phyloP scores from a whole-genome alignment of 2,113 vertebrate genomes.

The Falcunculus frontatus region DNA sequence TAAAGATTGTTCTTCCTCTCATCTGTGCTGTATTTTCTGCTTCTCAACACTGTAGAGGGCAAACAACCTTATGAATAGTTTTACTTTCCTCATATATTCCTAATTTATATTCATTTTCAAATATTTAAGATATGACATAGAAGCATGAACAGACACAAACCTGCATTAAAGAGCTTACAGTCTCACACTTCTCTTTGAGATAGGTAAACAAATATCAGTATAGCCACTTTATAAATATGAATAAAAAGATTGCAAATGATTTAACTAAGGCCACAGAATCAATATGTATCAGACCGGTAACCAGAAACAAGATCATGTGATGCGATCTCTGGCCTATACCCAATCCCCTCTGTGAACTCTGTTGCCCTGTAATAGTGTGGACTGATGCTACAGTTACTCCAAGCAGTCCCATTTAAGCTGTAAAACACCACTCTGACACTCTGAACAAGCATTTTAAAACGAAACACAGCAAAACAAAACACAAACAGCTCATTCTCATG shows the following conservation, averaged over 20 bases:
- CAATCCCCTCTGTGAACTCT: neutral
- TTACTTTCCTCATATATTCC: slow-evolving; percentile 21
- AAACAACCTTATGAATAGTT: slow-evolving; percentile 28
- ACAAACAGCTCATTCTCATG: neutral
- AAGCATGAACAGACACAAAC: slow-evolving; percentile 14
- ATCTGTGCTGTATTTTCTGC: neutral
- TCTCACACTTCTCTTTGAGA: slow-evolving; percentile 6
- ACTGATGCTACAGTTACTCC: neutral
- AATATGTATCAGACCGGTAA: neutral
- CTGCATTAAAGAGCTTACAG: slow-evolving; percentile 31
- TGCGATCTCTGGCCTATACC: neutral
- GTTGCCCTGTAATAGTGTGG: neutral
- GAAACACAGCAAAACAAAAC: neutral
- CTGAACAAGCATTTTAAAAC: neutral
- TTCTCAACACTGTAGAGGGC: neutral
- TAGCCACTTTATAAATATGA: neutral
- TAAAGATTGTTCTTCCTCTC: slow-evolving; percentile 17
- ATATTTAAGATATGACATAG: slow-evolving; percentile 43
- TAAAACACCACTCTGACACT: neutral
- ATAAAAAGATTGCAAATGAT: slow-evolving; percentile 15
- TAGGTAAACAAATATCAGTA: slow-evolving; percentile 24
- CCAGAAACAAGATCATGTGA: neutral
- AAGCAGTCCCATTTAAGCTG: neutral
- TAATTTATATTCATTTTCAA: slow-evolving; percentile 55
- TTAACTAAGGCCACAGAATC: slow-evolving; percentile 17